phyloP scores from a whole-genome alignment of 2,888 invertebrate species.

The Melanchra persicariae region DNA sequence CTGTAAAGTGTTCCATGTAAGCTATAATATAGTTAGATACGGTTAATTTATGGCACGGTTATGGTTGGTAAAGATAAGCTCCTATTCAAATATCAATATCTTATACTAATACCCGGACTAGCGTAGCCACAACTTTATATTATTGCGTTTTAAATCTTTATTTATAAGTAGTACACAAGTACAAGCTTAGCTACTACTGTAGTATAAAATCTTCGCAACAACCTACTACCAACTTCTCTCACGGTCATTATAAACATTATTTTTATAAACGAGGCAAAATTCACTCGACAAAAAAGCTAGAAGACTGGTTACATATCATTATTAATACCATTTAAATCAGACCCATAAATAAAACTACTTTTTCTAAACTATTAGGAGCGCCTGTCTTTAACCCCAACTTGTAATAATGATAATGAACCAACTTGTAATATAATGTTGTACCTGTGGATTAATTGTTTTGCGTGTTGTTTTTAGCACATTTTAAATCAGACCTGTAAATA shows the following conservation, averaged over 20 bases:
- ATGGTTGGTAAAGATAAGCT: constrained; percentile 11
- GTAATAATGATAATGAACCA: too few relatives aligned
- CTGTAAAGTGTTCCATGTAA: constrained; percentile 4
- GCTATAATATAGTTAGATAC: neutral
- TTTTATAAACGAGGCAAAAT: neutral
- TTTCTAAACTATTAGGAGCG: neutral
- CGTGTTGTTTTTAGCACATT: constrained; percentile 3
- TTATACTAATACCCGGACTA: constrained; percentile 14
- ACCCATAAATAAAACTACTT: neutral
- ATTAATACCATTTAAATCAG: constrained; percentile 16
- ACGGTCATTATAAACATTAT: neutral
- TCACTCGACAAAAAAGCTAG: neutral
- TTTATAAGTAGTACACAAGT: neutral
- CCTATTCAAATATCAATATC: constrained; percentile 35
- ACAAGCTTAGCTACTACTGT: neutral
- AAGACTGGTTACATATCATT: neutral
- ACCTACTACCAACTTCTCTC: neutral
- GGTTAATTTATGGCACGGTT: constrained; percentile 9
- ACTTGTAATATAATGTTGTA: too few relatives aligned
- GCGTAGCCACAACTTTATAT: neutral
- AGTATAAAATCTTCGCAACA: neutral
- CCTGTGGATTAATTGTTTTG: too few relatives aligned
- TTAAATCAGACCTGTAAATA: constrained; percentile 6
- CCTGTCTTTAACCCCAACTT: too few relatives aligned
- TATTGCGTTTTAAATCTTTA: neutral